Evolutionary conservation across 2,113 vertebrate genomes (phyloP).

Genomic region (Pollachius pollachius): DNA sequence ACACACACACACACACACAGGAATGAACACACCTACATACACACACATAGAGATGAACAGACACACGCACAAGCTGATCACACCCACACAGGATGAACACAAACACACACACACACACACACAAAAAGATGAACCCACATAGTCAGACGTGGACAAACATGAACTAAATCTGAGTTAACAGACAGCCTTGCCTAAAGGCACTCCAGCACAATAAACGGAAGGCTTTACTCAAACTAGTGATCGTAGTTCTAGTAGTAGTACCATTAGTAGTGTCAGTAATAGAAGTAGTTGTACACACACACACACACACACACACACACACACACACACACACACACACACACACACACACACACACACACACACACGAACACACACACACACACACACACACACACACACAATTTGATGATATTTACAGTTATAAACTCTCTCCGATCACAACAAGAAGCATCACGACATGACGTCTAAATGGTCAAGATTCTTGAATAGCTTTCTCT

Average conservation of each 20-base stretch:
- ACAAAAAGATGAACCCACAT: slow-evolving; percentile 5
- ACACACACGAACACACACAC: too few species aligned
- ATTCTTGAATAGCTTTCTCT: too few species aligned
- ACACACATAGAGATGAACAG: neutral
- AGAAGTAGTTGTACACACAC: neutral
- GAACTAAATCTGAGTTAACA: neutral
- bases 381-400: too few species aligned
- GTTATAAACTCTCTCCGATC: too few species aligned
- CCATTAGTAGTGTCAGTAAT: too few species aligned
- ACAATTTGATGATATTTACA: too few species aligned
- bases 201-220: too few species aligned
- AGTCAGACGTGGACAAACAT: neutral
- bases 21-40: neutral
- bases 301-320: neutral
- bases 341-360: neutral
- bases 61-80: slow-evolving; percentile 1
- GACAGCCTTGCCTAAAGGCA: neutral
- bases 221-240: too few species aligned
- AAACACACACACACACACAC: slow-evolving; percentile 31
- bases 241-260: too few species aligned
- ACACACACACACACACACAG: neutral
- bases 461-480: too few species aligned
- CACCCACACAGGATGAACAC: neutral
- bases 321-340: slow-evolving; percentile 5
- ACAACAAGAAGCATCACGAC: too few species aligned